Conservation (phyloP, 2,113 vertebrate genomes). For the Erinaceus europaeus region DNA sequence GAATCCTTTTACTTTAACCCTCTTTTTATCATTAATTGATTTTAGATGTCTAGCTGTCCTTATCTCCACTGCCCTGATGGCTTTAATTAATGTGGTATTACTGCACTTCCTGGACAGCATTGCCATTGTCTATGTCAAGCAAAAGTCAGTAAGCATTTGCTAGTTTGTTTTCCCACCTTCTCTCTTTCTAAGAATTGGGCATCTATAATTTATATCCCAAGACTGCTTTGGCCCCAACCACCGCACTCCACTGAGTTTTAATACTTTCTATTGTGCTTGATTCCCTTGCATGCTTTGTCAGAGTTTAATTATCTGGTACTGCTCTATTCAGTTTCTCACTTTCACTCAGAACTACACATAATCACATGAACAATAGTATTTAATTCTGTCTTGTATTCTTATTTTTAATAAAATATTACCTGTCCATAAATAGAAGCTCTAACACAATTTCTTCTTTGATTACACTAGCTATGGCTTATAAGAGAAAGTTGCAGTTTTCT, state of each 20-base stretch:
- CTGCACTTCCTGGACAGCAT: background rate
- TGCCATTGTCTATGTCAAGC: background rate
- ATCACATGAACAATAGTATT: background rate
- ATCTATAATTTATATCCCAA: background rate
- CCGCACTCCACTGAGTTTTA: background rate
- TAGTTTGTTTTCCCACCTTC: background rate
- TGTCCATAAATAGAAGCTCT: conserved; percentile 45
- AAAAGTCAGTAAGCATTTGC: background rate
- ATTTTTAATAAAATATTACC: conserved; percentile 60
- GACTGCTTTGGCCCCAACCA: background rate
- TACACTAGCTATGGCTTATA: conserved; percentile 47
- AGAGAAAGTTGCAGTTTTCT: conserved; percentile 46
- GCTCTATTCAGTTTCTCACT: conserved; percentile 40
- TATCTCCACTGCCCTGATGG: conserved; percentile 62
- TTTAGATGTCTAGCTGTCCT: conserved; percentile 63
- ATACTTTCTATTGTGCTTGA: conserved; percentile 41
- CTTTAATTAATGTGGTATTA: conserved; percentile 54
- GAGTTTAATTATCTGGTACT: conserved; percentile 30
- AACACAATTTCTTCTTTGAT: conserved; percentile 54
- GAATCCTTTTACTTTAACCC: conserved; percentile 60
- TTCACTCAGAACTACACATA: conserved; percentile 31
- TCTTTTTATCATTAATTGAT: conserved; percentile 70
- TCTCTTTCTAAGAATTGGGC: background rate
- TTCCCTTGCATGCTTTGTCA: conserved; percentile 37
- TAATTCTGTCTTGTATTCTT: conserved; percentile 40